These are phyloP conservation scores for Siderastrea radians DNA, from an alignment of 92 coral and sea anemone genomes.

Conservation along the genomic window DNA sequence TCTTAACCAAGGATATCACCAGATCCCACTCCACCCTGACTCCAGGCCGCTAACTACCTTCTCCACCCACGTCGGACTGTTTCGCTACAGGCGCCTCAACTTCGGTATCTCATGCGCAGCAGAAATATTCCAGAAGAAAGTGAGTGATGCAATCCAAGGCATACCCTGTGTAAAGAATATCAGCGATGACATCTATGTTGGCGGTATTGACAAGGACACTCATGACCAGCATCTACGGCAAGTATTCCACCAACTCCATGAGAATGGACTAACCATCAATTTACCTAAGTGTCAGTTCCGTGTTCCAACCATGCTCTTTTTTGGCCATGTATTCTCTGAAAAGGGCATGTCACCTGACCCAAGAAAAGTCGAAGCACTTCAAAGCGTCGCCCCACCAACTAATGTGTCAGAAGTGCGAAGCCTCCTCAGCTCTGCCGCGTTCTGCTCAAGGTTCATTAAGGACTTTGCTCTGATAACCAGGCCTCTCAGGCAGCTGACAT, in stretches of 20 bases:
- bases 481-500: no score
- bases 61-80: constrained; percentile 63
- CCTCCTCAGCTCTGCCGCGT: constrained; percentile 65
- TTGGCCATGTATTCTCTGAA: constrained; percentile 61
- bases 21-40: constrained; percentile 63
- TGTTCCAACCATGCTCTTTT: constrained; percentile 64
- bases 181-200: constrained; percentile 64
- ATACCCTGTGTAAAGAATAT: constrained; percentile 73
- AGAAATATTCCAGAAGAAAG: constrained; percentile 67
- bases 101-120: constrained; percentile 63
- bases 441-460: constrained; percentile 61
- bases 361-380: constrained; percentile 60
- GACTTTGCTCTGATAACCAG: not conserved
- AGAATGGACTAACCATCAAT: constrained; percentile 61
- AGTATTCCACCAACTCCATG: constrained; percentile 48
- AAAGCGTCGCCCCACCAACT: constrained; percentile 57
- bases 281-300: constrained; percentile 68
- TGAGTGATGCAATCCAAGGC: constrained; percentile 64
- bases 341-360: constrained; percentile 69
- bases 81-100: constrained; percentile 63
- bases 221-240: constrained; percentile 51
- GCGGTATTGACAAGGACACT: constrained; percentile 49
- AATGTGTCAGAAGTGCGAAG: constrained; percentile 56
- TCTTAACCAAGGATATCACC: constrained; percentile 69
- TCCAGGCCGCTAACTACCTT: constrained; percentile 64